phyloP scores from a whole-genome alignment of 92 coral and sea anemone genomes.

The Pocillopora grandis region DNA sequence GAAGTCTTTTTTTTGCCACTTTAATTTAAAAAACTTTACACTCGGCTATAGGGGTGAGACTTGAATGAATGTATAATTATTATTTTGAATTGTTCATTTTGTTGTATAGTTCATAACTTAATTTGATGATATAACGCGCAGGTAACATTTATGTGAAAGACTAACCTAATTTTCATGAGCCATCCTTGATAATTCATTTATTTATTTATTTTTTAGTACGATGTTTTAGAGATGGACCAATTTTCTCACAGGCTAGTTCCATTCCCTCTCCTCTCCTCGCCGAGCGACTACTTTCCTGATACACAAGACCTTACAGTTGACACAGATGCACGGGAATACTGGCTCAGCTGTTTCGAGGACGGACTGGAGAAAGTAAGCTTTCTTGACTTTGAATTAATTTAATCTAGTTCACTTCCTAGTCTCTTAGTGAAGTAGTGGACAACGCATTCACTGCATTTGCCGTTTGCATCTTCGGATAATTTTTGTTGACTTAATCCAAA shows the following conservation, averaged over 20 bases:
- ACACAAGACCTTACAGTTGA: constrained; percentile 92
- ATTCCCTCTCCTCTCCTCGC: constrained; percentile 82
- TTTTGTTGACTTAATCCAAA: no score
- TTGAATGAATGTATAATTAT: no score
- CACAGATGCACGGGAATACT: constrained; percentile 79
- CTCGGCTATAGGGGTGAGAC: no score
- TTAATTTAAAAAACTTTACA: no score
- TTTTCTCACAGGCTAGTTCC: constrained; percentile 73
- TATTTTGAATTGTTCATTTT: no score
- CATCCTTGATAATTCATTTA: no score
- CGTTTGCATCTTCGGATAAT: no score
- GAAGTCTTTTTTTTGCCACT: no score
- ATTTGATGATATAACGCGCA: no score
- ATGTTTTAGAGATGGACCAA: constrained; percentile 90
- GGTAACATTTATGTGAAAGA: no score
- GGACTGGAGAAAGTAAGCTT: constrained; percentile 80
- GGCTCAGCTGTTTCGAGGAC: constrained; percentile 88
- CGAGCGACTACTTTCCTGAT: constrained; percentile 87
- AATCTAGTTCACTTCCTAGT: background rate
- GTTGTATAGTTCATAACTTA: no score
- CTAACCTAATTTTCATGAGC: no score
- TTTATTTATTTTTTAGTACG: constrained; percentile 58
- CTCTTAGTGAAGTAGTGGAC: background rate
- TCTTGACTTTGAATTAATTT: background rate
- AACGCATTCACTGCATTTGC: background rate